phyloP scores from a whole-genome alignment of 2,797 vertebrate species.

The Schizopygopsis malacanthus region DNA sequence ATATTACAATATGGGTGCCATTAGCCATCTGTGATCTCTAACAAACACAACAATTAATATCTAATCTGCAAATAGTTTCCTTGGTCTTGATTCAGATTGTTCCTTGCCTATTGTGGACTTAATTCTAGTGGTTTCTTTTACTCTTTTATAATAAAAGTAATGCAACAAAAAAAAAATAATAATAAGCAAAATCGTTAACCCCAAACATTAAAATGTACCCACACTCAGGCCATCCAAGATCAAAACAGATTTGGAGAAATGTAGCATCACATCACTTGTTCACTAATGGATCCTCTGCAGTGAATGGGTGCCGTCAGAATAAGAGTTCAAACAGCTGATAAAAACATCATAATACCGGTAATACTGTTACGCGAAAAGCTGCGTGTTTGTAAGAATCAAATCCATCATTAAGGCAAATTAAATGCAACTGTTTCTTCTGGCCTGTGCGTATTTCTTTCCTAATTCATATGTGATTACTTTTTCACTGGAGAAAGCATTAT shows the following conservation, averaged over 20 bases:
- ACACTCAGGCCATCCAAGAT: no score
- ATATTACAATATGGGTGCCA: not conserved
- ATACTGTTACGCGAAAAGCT: no score
- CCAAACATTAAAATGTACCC: not conserved
- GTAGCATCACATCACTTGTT: not conserved
- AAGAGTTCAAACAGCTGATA: not conserved
- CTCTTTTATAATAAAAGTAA: not conserved
- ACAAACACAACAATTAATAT: not conserved
- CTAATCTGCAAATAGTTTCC: not conserved
- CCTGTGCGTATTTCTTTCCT: no score
- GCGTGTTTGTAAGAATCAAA: no score
- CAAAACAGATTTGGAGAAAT: not conserved
- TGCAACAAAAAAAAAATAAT: no score
- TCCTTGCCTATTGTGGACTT: not conserved
- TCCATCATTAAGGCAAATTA: no score
- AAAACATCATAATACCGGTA: not conserved
- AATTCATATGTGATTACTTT: not conserved
- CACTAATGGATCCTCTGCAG: not conserved
- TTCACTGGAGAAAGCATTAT: not conserved
- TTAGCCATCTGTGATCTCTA: slow-evolving; percentile 1
- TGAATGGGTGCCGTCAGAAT: not conserved
- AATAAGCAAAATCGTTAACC: no score
- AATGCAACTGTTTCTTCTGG: no score
- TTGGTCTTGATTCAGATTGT: not conserved
- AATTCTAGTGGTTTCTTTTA: not conserved